Conservation (phyloP, 2,888 invertebrate genomes). For the Lepetodrilus schrolli region DNA sequence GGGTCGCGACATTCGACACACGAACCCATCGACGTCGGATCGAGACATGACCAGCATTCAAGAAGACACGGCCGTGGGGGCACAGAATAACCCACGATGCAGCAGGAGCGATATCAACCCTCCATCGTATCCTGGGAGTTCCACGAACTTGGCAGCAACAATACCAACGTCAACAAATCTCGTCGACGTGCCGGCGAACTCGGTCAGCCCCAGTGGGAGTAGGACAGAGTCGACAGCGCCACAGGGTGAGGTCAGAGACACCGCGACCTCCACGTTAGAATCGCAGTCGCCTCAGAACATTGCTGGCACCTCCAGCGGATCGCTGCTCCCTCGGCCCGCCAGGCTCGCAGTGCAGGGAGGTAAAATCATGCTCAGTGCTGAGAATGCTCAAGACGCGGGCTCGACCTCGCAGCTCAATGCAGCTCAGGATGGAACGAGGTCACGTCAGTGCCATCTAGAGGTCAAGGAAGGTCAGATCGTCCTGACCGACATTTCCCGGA, state of each 20-base stretch:
- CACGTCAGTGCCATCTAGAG: conserved; percentile 48
- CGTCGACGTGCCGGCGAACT: background rate
- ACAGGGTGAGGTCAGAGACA: background rate
- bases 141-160: background rate
- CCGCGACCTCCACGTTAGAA: background rate
- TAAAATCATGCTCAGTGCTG: conserved; percentile 44
- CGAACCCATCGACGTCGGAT: background rate
- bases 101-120: conserved; percentile 9
- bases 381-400: conserved; percentile 28
- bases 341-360: conserved; percentile 47
- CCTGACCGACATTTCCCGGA: conserved; percentile 38
- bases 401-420: background rate
- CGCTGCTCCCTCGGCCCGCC: conserved; percentile 19
- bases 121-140: conserved; percentile 8
- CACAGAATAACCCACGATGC: background rate
- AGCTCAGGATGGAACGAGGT: conserved; percentile 33
- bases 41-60: conserved; percentile 4
- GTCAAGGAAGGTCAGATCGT: conserved; percentile 57
- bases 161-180: conserved; percentile 2
- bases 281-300: background rate
- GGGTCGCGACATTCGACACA: background rate
- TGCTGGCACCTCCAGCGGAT: conserved; percentile 33
- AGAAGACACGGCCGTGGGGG: background rate
- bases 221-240: background rate
- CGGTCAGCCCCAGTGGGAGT: background rate